Evolutionary conservation across 1,140 invertebrate genomes (phyloP).

Genomic region (Hyphantria cunea): DNA sequence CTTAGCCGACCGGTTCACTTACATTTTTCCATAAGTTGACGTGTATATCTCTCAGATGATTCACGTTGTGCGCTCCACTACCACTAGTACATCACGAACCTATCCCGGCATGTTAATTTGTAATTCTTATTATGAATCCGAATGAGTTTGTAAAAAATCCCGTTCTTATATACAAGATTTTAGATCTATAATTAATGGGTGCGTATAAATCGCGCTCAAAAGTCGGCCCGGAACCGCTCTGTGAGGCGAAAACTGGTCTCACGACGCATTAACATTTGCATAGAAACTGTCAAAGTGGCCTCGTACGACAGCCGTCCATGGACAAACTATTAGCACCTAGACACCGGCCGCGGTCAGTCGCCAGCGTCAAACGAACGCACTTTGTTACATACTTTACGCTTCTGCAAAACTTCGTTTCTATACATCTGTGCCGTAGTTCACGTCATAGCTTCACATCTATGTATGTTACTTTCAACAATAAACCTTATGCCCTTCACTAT

Average conservation of each 20-base stretch:
- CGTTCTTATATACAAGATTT: conserved; percentile 48
- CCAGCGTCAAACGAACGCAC: conserved; percentile 38
- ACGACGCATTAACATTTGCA: conserved; percentile 76
- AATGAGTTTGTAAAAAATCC: conserved; percentile 62
- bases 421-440: conserved; percentile 10
- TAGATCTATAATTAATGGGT: conserved; percentile 59
- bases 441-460: conserved; percentile 6
- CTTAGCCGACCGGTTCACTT: conserved; percentile 35
- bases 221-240: conserved; percentile 71
- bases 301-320: conserved; percentile 47
- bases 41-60: conserved; percentile 39
- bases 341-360: conserved; percentile 36
- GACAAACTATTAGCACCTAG: conserved; percentile 67
- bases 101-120: conserved; percentile 2
- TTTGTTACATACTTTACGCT: conserved; percentile 32
- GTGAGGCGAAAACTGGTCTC: conserved; percentile 72
- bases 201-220: conserved; percentile 62
- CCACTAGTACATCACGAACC: not conserved
- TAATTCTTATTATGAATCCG: conserved; percentile 24
- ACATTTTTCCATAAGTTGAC: conserved; percentile 14
- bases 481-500: conserved; percentile 17
- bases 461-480: conserved; percentile 12
- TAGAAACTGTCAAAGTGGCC: conserved; percentile 77
- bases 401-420: conserved; percentile 32
- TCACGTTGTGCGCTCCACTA: conserved; percentile 25